Base-by-base conservation (phyloP, 2,113 vertebrate genomes). In the Falco punctatus region DNA sequence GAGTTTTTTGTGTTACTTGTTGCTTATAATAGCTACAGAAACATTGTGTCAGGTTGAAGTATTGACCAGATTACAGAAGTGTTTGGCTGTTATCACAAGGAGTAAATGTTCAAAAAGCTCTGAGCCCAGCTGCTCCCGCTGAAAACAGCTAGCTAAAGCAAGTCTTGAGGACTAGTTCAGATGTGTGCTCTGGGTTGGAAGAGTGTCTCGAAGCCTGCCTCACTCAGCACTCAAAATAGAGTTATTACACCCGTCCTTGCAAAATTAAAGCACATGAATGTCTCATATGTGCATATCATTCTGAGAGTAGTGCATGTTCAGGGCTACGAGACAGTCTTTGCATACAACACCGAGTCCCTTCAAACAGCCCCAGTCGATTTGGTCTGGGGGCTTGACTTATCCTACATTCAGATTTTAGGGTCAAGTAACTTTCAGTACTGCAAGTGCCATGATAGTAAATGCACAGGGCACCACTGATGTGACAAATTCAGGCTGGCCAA, bases 321-420 rank as follows among this genome's bases (percentile, higher is more conserved):
- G 5, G 84, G 22, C 20, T 57, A 54, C 16, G 15, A 40, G 22
- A 6, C 7, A 40, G 17, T 17, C 5, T 85, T 57, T 35, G 18
- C 16, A 17, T 32, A 10, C 10, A 32, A 13, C 19, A 30, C 6
- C 11, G 48, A 80, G 46, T 35, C 3, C 61, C 11, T 77, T 12
- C 11, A 26, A 82, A 72, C 4, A 22, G 3, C 12, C 14, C 9
- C 0, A 1, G 7, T 6, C 2, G 1, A 1, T 72, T 67, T 74
- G 9, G 4, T 67, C 30, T 48, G 15, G 30, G 52, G 15, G 5
- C 7, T 57, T 64, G 54, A 19, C 8, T 65, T 14, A 65, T 75
- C 21, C 40, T 82, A 12, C 12, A 12, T 35, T 35, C 57, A 33
- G 10, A 44, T 83, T 85, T 95, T 57, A 65, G 18, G 16, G 2